Evolutionary conservation across 2,888 invertebrate genomes (phyloP).

Genomic region (Cynaeus angustus): DNA sequence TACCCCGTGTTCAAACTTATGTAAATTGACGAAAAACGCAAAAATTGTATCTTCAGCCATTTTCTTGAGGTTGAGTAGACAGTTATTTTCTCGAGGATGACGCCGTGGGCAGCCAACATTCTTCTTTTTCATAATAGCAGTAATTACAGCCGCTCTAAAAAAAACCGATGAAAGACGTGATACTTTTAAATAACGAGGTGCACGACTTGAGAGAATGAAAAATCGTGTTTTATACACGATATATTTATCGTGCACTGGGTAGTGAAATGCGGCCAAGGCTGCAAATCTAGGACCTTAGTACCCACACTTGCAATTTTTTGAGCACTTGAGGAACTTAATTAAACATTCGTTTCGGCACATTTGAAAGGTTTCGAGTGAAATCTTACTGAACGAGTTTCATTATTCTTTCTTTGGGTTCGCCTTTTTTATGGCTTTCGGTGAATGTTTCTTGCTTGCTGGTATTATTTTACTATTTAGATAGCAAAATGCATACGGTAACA

Average conservation of each 20-base stretch:
- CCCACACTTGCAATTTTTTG: conserved; percentile 12
- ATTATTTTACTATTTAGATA: conserved; percentile 1
- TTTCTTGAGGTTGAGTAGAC: neutral
- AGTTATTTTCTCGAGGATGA: neutral
- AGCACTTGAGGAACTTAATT: neutral
- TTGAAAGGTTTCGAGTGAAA: conserved; percentile 38
- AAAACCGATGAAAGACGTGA: conserved; percentile 11
- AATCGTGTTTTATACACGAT: conserved; percentile 15
- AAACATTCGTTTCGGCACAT: neutral
- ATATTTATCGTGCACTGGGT: conserved; percentile 9
- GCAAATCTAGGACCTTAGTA: conserved; percentile 41
- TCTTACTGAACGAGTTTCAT: conserved; percentile 19
- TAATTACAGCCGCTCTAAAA: conserved; percentile 31
- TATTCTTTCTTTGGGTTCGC: neutral
- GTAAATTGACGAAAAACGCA: too few species aligned
- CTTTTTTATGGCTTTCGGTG: neutral
- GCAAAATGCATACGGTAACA: neutral
- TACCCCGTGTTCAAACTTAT: neutral
- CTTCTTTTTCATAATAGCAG: conserved; percentile 35
- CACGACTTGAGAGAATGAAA: conserved; percentile 14
- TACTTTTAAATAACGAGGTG: conserved; percentile 27
- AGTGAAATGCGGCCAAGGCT: conserved; percentile 42
- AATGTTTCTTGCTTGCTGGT: conserved; percentile 4
- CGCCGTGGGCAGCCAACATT: conserved; percentile 31
- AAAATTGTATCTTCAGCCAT: neutral